These are phyloP conservation scores for Enteromius paludinosus DNA, from an alignment of 2,797 vertebrate genomes.

Conservation along the genomic window DNA sequence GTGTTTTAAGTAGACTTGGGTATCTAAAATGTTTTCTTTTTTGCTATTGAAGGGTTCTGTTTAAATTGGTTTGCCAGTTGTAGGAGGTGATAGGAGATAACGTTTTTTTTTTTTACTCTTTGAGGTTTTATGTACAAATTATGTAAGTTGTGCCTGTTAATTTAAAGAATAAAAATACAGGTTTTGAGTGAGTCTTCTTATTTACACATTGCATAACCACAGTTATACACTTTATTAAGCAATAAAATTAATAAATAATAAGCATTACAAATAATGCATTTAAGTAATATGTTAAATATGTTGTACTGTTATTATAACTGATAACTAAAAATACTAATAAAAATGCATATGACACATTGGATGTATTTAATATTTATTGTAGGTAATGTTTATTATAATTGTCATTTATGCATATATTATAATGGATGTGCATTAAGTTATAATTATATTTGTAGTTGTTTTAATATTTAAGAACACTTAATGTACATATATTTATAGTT, in stretches of 20 bases:
- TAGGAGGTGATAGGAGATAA: neutral
- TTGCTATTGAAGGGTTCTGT: slow-evolving; percentile 7
- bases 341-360: neutral
- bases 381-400: neutral
- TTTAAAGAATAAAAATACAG: slow-evolving; percentile 80
- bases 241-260: neutral
- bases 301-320: neutral
- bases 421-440: neutral
- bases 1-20: neutral
- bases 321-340: neutral
- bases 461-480: neutral
- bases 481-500: neutral
- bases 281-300: neutral
- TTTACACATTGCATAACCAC: neutral
- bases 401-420: neutral
- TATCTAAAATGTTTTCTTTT: slow-evolving; percentile 55
- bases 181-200: slow-evolving; percentile 7
- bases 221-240: neutral
- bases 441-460: neutral
- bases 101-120: slow-evolving; percentile 61
- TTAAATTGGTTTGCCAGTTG: neutral
- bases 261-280: too few relatives aligned
- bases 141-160: slow-evolving; percentile 83
- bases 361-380: neutral
- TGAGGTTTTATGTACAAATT: slow-evolving; percentile 81